Conservation (phyloP, 2,888 invertebrate species). For the Hirtodrosophila alboralis region DNA sequence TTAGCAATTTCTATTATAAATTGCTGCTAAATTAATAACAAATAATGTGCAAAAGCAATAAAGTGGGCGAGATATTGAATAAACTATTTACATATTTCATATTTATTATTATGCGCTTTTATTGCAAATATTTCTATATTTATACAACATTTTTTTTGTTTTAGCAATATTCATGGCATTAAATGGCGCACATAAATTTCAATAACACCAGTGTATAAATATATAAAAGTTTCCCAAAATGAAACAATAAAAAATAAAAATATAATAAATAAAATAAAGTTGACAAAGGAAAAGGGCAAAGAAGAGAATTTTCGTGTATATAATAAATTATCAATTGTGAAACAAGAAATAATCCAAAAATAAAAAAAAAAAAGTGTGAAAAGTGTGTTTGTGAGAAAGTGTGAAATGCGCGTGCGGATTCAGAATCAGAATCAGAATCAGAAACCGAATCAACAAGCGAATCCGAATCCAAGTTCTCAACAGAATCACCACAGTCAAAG, state of each 20-base stretch:
- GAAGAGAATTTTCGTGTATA: background rate
- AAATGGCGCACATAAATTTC: conserved; percentile 15
- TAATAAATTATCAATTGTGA: conserved; percentile 7
- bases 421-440: conserved; percentile 16
- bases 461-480: conserved; percentile 11
- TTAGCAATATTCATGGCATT: conserved; percentile 12
- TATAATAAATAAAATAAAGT: no score
- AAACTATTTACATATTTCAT: conserved; percentile 21
- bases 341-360: background rate
- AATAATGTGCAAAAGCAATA: conserved; percentile 20
- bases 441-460: conserved; percentile 34
- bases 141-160: no score
- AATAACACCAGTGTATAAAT: background rate
- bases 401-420: conserved; percentile 35
- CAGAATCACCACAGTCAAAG: conserved; percentile 7
- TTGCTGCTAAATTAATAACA: conserved; percentile 28
- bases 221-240: conserved; percentile 13
- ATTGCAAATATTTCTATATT: conserved; percentile 1
- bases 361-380: conserved; percentile 7
- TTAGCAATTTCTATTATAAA: conserved; percentile 13
- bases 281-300: background rate
- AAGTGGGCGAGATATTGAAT: conserved; percentile 13
- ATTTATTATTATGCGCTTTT: conserved; percentile 12
- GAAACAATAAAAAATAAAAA: conserved; percentile 28
- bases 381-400: conserved; percentile 18